These are phyloP conservation scores for Engystomops pustulosus DNA, from an alignment of 2,113 vertebrate genomes.

Conservation along the genomic window DNA sequence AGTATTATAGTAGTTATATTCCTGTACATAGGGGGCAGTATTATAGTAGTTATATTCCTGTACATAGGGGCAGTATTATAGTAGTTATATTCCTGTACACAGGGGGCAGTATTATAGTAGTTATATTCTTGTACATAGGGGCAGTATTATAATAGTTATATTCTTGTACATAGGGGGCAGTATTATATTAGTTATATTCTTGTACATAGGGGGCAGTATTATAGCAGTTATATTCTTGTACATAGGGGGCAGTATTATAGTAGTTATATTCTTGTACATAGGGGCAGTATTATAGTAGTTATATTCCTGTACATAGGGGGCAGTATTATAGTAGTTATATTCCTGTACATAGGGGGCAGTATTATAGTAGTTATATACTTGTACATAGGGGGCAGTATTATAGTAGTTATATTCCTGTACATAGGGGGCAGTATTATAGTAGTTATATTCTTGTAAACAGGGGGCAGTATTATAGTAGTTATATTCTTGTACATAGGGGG, in stretches of 20 bases:
- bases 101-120: slow-evolving; percentile 1
- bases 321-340: background rate
- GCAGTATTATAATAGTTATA: slow-evolving; percentile 6
- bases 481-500: no score
- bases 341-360: no score
- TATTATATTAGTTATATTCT: slow-evolving; percentile 14
- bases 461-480: no score
- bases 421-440: no score
- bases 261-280: background rate
- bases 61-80: background rate
- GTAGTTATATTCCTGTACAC: background rate
- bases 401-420: no score
- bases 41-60: slow-evolving; percentile 7
- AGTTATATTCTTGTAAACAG: no score
- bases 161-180: background rate
- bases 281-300: background rate
- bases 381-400: no score
- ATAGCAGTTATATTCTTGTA: slow-evolving; percentile 11
- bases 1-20: slow-evolving; percentile 10
- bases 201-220: slow-evolving; percentile 1
- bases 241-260: background rate
- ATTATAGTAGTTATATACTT: no score
- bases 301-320: background rate
- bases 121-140: background rate
- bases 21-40: background rate